Base-by-base conservation (phyloP, 1,140 invertebrate genomes). In the Papilio polyxenes region DNA sequence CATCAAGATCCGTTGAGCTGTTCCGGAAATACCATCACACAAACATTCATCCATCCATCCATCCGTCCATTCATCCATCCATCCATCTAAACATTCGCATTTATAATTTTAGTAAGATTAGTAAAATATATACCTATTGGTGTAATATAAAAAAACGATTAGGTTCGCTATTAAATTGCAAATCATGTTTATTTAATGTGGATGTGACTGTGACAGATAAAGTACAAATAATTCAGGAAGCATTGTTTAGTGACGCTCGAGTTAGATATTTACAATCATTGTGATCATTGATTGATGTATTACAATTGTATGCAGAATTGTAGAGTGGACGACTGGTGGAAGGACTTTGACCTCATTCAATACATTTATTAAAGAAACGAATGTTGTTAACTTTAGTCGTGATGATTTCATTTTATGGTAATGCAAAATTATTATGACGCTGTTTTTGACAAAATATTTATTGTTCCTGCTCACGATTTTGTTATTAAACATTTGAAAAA, bases 401-500 rank as follows among this genome's bases (percentile, higher is more conserved):
- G 76, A 78, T 78, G 76, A 78, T 13, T 78, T 62, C 76, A 78
- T 78, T 56, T 80, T 80, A 80, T 80, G 59, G 78, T 80, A 80
- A 80, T 80, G 20, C 3, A n/a, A 48, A 49, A 48, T 80, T 49
- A 80, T 20, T 80, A 80, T 65, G 37, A 65, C 48, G 59, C 20
- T 23, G 49, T 49, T 80, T 80, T 69, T 40, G 59, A 80, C 78
- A 65, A 65, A 40, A 44, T 62, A 79, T 80, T 80, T 65, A 80
- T 80, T 40, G 53, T 78, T 62, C 53, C 13, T 44, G 31, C 13
- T 59, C 76, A 78, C 53, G 23, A 78, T 78, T 40, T 62, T 78
- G 65, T 69, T 69, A 69, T 78, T 78, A 31, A 40, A 78, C 8
- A 17, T 78, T 56, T 56, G 10, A 7, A 31, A 59, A 62, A 11